Percentiles rank a stretch among this genome's conserved stretches.
These are phyloP conservation scores for Sphinx pinastri DNA, from an alignment of 2,888 invertebrate species.

Conservation along the genomic window DNA sequence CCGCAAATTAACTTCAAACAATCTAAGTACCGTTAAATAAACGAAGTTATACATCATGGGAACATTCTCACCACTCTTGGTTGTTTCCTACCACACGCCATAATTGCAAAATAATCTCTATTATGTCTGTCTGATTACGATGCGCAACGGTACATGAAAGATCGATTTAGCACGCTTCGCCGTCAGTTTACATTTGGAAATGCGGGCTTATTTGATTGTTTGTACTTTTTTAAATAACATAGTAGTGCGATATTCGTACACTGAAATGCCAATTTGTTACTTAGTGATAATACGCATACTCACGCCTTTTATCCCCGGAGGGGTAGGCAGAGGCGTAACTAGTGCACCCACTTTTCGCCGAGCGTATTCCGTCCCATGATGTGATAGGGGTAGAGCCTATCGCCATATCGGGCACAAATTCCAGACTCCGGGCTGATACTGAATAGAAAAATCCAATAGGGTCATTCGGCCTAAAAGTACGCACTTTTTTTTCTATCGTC, in stretches of 20 bases:
- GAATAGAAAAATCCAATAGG: too few species aligned
- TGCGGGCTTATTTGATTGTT: constrained; percentile 26
- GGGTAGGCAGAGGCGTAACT: too few species aligned
- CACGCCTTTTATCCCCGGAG: too few species aligned
- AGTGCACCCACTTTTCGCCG: too few species aligned
- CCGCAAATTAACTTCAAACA: constrained; percentile 28
- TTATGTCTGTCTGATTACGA: constrained; percentile 34
- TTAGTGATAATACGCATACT: too few species aligned
- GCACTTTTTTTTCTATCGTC: too few species aligned
- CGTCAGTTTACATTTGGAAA: constrained; percentile 22
- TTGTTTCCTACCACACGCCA: constrained; percentile 37
- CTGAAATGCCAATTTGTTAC: not conserved
- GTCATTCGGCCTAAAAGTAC: too few species aligned
- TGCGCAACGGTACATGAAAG: constrained; percentile 40
- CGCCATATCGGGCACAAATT: too few species aligned
- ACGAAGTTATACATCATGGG: constrained; percentile 44
- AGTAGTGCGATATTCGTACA: not conserved
- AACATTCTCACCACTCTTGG: constrained; percentile 50
- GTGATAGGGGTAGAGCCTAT: too few species aligned
- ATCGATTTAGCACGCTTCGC: constrained; percentile 23
- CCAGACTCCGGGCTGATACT: too few species aligned
- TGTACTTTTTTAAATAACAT: not conserved
- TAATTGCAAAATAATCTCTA: constrained; percentile 45
- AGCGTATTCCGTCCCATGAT: too few species aligned
- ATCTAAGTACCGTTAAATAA: constrained; percentile 43